phyloP scores from a whole-genome alignment of 2,888 invertebrate genomes.

The Nasonovia ribisnigri region DNA sequence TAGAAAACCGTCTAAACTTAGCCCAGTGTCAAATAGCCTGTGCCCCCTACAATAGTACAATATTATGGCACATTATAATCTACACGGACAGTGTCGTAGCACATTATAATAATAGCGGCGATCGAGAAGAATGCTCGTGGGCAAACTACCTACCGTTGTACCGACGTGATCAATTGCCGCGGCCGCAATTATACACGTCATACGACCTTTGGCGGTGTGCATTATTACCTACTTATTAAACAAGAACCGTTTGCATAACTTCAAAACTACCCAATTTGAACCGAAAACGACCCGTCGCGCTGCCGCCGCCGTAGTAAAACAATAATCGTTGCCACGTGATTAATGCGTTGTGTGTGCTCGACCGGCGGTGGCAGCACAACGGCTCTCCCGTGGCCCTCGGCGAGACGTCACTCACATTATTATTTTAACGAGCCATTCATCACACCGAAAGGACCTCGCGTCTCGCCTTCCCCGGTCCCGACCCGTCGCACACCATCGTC shows the following conservation, averaged over 20 bases:
- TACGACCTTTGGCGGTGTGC: neutral
- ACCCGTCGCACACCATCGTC: neutral
- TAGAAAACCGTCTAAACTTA: neutral
- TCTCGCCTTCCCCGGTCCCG: neutral
- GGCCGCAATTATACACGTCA: neutral
- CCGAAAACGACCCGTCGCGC: slow-evolving; percentile 27
- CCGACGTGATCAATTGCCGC: neutral
- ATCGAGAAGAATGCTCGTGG: neutral
- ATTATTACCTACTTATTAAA: slow-evolving; percentile 46
- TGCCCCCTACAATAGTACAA: neutral
- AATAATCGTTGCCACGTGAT: slow-evolving; percentile 56
- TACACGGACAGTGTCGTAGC: neutral
- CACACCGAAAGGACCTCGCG: slow-evolving; percentile 32
- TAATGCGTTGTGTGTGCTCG: slow-evolving; percentile 52
- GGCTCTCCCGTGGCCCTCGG: neutral
- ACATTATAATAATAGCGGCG: neutral
- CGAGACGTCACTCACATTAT: slow-evolving; percentile 56
- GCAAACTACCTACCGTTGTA: neutral
- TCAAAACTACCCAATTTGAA: slow-evolving; percentile 45
- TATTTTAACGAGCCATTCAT: slow-evolving; percentile 64
- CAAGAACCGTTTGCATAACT: slow-evolving; percentile 40
- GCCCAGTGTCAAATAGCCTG: neutral
- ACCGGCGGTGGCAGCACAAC: neutral
- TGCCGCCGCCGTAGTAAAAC: slow-evolving; percentile 39
- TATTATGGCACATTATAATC: neutral